Percentiles rank a stretch among this genome's conserved stretches.
These are phyloP conservation scores for Adoxophyes honmai DNA, from an alignment of 1,140 invertebrate genomes.

Conservation along the genomic window DNA sequence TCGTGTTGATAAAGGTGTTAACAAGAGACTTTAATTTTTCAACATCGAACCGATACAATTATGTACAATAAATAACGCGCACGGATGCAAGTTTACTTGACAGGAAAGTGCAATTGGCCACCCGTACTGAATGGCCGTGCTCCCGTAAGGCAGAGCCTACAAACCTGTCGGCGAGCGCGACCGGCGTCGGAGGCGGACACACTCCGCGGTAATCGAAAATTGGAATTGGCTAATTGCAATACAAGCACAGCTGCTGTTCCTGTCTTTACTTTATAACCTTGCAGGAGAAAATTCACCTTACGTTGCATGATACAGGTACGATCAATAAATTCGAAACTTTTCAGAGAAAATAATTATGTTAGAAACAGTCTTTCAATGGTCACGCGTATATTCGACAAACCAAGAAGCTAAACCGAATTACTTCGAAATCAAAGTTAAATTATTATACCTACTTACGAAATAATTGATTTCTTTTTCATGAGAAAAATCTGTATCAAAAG, in stretches of 20 bases:
- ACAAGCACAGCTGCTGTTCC: conserved; percentile 22
- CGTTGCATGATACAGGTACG: too few relatives aligned
- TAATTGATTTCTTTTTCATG: too few relatives aligned
- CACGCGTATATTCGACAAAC: too few relatives aligned
- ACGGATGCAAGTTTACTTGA: neutral
- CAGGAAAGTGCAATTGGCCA: conserved; percentile 38
- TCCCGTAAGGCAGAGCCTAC: conserved; percentile 36
- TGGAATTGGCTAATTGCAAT: conserved; percentile 51
- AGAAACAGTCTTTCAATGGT: too few relatives aligned
- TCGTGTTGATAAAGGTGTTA: neutral
- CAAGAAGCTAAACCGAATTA: too few relatives aligned
- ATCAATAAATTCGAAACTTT: too few relatives aligned
- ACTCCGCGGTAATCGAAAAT: conserved; percentile 58
- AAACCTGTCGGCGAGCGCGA: conserved; percentile 41
- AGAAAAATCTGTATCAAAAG: too few relatives aligned
- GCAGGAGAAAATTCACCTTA: too few relatives aligned
- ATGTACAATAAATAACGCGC: conserved; percentile 3
- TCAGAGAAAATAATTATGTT: too few relatives aligned
- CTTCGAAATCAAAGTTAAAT: too few relatives aligned
- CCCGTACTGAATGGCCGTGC: conserved; percentile 29
- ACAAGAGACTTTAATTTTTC: conserved; percentile 1
- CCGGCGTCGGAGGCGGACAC: conserved; percentile 31
- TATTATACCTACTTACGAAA: too few relatives aligned
- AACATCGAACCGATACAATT: neutral
- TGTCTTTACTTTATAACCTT: neutral